Conservation (phyloP, 1,140 invertebrate genomes). For the Cherax destructor region DNA sequence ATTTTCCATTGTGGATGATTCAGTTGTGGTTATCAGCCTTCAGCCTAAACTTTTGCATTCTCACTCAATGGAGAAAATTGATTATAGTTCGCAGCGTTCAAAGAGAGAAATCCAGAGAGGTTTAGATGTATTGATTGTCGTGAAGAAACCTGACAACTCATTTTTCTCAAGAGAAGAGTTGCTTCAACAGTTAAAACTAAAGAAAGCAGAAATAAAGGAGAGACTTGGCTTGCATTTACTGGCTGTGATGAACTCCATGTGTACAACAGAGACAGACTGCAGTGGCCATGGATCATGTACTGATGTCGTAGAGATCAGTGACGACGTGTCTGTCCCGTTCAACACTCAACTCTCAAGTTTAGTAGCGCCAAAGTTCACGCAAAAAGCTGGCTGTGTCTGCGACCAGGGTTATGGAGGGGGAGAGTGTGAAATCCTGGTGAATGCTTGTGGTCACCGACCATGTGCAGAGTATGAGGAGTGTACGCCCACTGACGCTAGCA, state of each 20-base stretch:
- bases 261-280: constrained; percentile 84
- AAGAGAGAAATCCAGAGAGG: constrained; percentile 76
- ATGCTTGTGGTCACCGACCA: constrained; percentile 84
- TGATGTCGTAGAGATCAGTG: constrained; percentile 84
- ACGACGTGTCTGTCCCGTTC: constrained; percentile 82
- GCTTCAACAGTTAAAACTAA: constrained; percentile 82
- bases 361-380: constrained; percentile 86
- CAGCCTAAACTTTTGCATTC: constrained; percentile 83
- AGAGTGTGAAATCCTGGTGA: constrained; percentile 80
- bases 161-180: constrained; percentile 81
- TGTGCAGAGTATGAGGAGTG: constrained; percentile 87
- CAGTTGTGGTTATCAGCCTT: constrained; percentile 82
- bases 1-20: constrained; percentile 73
- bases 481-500: constrained; percentile 81
- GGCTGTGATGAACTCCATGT: constrained; percentile 81
- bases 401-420: constrained; percentile 86
- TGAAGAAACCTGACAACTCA: constrained; percentile 79
- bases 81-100: constrained; percentile 76
- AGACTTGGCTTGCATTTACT: constrained; percentile 86
- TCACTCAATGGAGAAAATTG: constrained; percentile 34
- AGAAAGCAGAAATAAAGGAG: constrained; percentile 84
- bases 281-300: constrained; percentile 88
- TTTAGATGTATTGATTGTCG: constrained; percentile 91
- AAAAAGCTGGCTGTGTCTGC: constrained; percentile 87
- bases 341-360: constrained; percentile 84